Conservation (phyloP, 2,888 invertebrate species). For the Dysmachus trigonus region DNA sequence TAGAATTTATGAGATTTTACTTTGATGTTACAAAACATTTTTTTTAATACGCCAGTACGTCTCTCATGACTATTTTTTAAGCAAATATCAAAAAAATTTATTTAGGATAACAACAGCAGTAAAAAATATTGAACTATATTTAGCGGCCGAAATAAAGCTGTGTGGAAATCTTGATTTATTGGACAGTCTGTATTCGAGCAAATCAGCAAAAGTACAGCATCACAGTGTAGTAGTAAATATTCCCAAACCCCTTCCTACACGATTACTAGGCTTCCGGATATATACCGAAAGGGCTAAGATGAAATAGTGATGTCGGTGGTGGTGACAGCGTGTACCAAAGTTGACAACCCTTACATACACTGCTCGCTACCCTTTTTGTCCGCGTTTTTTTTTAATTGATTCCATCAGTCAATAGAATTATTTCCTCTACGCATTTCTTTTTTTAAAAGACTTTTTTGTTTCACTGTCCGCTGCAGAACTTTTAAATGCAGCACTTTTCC, state of each 20-base stretch:
- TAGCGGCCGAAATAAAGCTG: not conserved
- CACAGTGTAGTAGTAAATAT: not conserved
- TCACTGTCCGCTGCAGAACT: not conserved
- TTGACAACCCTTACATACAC: not conserved
- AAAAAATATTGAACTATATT: not conserved
- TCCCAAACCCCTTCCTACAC: not conserved
- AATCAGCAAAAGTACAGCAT: not conserved
- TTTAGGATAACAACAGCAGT: not conserved
- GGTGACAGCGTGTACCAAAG: constrained; percentile 13
- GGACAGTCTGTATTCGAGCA: not conserved
- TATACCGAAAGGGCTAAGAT: not conserved
- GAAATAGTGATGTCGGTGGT: not conserved
- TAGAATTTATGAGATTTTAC: too few relatives aligned
- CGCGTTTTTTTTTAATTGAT: not conserved
- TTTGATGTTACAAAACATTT: too few relatives aligned
- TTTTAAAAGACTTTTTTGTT: not conserved
- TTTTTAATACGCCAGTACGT: too few relatives aligned
- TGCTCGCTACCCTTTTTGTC: not conserved
- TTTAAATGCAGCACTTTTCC: constrained; percentile 29
- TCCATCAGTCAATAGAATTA: not conserved
- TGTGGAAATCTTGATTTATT: not conserved
- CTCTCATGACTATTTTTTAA: not conserved
- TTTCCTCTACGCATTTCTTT: not conserved
- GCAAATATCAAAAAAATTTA: not conserved
- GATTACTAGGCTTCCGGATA: not conserved